phyloP scores from a whole-genome alignment of 2,888 invertebrate genomes.

The Drosophila colorata region DNA sequence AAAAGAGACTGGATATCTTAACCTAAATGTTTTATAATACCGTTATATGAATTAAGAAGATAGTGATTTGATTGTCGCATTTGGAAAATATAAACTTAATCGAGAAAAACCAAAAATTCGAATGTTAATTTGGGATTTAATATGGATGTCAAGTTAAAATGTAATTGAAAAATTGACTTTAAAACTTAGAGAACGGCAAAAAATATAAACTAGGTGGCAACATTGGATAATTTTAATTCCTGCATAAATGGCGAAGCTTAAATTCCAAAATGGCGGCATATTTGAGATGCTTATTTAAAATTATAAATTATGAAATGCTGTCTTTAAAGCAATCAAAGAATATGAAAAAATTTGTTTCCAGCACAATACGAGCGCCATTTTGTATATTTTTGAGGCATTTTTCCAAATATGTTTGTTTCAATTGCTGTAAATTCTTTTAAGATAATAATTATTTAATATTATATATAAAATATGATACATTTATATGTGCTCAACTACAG shows the following conservation, averaged over 20 bases:
- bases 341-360: background rate
- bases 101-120: no score
- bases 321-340: background rate
- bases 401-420: background rate
- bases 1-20: no score
- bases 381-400: conserved; percentile 23
- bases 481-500: background rate
- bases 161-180: background rate
- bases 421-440: no score
- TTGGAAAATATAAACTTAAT: no score
- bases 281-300: background rate
- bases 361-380: conserved; percentile 52
- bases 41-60: no score
- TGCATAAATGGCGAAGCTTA: no score
- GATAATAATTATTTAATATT: background rate
- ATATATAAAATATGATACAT: background rate
- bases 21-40: no score
- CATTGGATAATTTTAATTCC: no score
- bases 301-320: background rate
- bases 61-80: no score
- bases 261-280: background rate
- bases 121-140: no score
- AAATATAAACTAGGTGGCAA: background rate
- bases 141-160: background rate
- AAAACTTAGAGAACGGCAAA: no score